A percentile compares a stretch with the other conserved stretches of the same genome.
phyloP scores from a whole-genome alignment of 2,113 vertebrate species.

The Fregetta grallaria region DNA sequence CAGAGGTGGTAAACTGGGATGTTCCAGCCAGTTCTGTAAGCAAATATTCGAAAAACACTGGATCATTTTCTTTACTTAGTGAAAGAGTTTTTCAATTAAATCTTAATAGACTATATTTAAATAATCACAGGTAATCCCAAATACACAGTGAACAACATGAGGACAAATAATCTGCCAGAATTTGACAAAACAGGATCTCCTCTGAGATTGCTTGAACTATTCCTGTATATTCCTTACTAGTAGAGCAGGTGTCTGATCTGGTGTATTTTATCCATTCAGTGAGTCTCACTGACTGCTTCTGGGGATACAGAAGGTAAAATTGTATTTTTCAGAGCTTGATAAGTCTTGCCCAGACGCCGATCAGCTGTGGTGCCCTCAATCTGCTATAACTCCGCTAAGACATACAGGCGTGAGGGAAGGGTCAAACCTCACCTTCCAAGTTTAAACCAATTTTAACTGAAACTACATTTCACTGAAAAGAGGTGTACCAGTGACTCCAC shows the following conservation, averaged over 20 bases:
- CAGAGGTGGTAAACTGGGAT: not conserved
- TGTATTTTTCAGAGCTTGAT: not conserved
- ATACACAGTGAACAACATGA: not conserved
- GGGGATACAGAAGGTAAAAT: not conserved
- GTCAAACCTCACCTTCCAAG: not conserved
- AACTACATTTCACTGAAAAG: not conserved
- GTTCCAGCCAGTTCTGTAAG: not conserved
- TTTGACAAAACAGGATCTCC: not conserved
- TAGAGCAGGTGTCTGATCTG: not conserved
- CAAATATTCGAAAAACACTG: slow-evolving; percentile 15
- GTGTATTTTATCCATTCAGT: not conserved
- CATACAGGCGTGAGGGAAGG: not conserved
- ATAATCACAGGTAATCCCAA: not conserved
- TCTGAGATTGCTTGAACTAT: not conserved
- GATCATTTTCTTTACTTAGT: not conserved
- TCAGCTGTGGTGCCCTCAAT: not conserved
- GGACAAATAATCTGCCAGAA: not conserved
- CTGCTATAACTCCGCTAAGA: not conserved
- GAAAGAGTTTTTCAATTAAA: slow-evolving; percentile 6
- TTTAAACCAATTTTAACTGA: not conserved
- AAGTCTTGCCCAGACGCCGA: not conserved
- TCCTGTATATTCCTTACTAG: not conserved
- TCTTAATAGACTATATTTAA: not conserved
- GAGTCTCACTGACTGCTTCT: not conserved
- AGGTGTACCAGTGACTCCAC: not conserved